A percentile compares a stretch with the other conserved stretches of the same genome.
These are phyloP conservation scores for Drosophila monieri DNA, from an alignment of 2,888 invertebrate species.

Conservation along the genomic window DNA sequence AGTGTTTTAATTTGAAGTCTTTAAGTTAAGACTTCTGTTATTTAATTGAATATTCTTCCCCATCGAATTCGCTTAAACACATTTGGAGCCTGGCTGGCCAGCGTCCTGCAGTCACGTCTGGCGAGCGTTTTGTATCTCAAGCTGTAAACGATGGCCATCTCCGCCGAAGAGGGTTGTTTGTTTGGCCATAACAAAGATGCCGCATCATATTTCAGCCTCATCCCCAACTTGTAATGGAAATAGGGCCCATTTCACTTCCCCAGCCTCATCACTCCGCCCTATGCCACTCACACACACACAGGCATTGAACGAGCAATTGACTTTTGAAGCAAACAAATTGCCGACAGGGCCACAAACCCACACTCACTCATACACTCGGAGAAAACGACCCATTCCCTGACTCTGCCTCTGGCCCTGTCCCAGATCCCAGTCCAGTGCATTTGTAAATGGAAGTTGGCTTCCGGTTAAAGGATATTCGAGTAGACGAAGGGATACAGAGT, in stretches of 20 bases:
- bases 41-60: slow-evolving; percentile 1
- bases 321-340: slow-evolving; percentile 68
- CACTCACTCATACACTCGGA: slow-evolving; percentile 1
- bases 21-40: neutral
- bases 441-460: slow-evolving; percentile 73
- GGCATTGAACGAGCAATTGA: slow-evolving; percentile 47
- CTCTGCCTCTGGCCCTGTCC: neutral
- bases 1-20: no score
- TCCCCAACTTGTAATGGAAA: slow-evolving; percentile 4
- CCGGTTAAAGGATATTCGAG: slow-evolving; percentile 73
- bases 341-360: slow-evolving; percentile 56
- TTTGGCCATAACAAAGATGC: slow-evolving; percentile 30
- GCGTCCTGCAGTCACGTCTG: slow-evolving; percentile 44
- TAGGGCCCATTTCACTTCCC: no score
- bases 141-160: slow-evolving; percentile 30
- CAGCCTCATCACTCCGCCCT: no score
- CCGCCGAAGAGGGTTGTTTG: slow-evolving; percentile 39
- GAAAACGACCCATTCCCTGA: neutral
- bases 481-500: slow-evolving; percentile 31
- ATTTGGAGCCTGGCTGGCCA: slow-evolving; percentile 1
- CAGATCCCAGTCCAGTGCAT: slow-evolving; percentile 38
- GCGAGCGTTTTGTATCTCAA: slow-evolving; percentile 47
- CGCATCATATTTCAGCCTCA: slow-evolving; percentile 65
- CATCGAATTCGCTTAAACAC: neutral
- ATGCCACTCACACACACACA: slow-evolving; percentile 3